Conservation (phyloP, 2,797 vertebrate species). For the Sitta carolinensis region DNA sequence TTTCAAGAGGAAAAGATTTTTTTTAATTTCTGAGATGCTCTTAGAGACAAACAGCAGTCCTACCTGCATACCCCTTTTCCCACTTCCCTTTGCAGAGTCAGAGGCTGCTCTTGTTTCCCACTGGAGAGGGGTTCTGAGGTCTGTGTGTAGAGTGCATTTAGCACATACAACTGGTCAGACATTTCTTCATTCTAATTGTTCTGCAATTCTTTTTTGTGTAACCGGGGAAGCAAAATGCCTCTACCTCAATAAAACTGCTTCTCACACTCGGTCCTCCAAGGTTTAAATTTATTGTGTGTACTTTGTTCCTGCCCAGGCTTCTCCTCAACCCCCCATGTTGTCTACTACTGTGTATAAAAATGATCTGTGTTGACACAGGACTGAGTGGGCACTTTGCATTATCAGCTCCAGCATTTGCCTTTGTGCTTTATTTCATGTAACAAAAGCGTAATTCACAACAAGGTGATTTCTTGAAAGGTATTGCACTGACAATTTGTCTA, state of each 20-base stretch:
- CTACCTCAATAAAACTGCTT: not conserved
- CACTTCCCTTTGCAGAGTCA: not conserved
- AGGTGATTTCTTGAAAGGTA: slow-evolving; percentile 57
- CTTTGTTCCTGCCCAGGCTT: slow-evolving; percentile 2
- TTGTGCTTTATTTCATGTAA: slow-evolving; percentile 54
- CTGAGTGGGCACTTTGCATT: slow-evolving; percentile 50
- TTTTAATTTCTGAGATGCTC: not conserved
- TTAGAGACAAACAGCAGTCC: not conserved
- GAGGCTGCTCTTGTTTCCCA: not conserved
- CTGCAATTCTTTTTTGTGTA: not conserved
- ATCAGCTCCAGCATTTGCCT: slow-evolving; percentile 40
- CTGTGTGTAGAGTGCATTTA: not conserved
- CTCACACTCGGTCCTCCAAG: not conserved
- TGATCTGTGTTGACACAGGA: slow-evolving; percentile 60
- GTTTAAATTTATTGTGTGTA: slow-evolving; percentile 10
- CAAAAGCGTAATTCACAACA: slow-evolving; percentile 50
- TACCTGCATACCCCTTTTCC: not conserved
- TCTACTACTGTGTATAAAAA: slow-evolving; percentile 48
- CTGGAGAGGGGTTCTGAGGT: not conserved
- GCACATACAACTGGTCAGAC: not conserved
- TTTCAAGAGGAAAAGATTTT: not conserved
- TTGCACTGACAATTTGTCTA: slow-evolving; percentile 33
- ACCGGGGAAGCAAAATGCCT: not conserved
- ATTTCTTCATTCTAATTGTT: not conserved
- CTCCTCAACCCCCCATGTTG: not conserved